These are phyloP conservation scores for Pelecanoides urinatrix DNA, from an alignment of 2,113 vertebrate genomes.

Conservation along the genomic window DNA sequence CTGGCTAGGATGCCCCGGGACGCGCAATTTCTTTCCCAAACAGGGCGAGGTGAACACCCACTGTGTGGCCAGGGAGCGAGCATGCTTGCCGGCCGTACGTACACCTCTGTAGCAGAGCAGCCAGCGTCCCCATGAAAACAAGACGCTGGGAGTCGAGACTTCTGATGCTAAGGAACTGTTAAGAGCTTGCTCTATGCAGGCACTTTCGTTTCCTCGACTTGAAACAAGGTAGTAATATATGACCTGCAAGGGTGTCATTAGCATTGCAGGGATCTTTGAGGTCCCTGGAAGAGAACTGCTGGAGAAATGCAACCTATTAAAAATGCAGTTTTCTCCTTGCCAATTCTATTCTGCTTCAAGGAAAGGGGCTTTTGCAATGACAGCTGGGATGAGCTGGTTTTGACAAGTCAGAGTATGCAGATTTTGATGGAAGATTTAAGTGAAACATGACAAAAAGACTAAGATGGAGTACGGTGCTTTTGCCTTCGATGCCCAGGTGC, in stretches of 20 bases:
- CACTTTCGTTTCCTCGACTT: neutral
- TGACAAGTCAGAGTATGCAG: constrained; percentile 49
- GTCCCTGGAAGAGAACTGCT: neutral
- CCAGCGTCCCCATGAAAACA: neutral
- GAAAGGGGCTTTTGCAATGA: constrained; percentile 23
- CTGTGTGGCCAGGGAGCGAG: fast-evolving
- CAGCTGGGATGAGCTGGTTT: constrained; percentile 54
- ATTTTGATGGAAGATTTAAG: constrained; percentile 19
- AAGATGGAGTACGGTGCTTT: neutral
- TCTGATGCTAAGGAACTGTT: neutral
- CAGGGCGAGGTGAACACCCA: neutral
- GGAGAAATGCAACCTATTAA: constrained; percentile 24
- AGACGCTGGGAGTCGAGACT: neutral
- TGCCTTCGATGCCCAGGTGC: neutral
- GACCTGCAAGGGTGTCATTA: neutral
- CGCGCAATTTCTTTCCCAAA: neutral
- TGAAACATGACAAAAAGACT: neutral
- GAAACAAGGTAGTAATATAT: neutral
- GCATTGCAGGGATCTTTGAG: neutral
- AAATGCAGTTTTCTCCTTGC: constrained; percentile 39
- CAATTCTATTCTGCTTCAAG: constrained; percentile 45
- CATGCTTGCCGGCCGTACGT: fast-evolving
- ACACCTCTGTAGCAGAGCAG: neutral
- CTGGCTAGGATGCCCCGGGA: neutral
- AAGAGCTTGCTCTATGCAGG: neutral